Conservation (phyloP, 2,113 vertebrate species). For the Martes martes region DNA sequence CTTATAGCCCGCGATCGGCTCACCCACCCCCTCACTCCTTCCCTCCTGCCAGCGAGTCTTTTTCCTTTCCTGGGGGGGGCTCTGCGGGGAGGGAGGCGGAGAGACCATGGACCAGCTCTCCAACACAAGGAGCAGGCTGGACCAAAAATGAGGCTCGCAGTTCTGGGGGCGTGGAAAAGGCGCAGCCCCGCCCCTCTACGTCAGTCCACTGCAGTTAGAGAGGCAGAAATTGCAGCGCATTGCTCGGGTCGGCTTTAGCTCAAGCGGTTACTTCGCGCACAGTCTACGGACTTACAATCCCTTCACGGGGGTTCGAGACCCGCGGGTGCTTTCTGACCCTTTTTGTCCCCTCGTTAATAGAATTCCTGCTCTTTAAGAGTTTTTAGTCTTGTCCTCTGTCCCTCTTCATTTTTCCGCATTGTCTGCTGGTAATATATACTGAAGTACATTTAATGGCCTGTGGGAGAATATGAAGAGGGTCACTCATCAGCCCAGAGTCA, state of each 20-base stretch:
- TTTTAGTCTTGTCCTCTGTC: not conserved
- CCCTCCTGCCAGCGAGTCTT: accelerated
- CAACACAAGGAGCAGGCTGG: accelerated
- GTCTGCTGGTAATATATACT: accelerated
- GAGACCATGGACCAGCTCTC: accelerated
- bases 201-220: not conserved
- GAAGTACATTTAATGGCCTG: too few species aligned
- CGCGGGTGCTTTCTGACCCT: slow-evolving; percentile 1
- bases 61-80: accelerated
- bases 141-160: accelerated
- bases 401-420: not conserved
- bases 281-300: accelerated
- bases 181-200: not conserved
- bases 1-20: too few species aligned
- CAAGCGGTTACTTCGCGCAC: not conserved
- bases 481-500: accelerated
- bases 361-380: accelerated
- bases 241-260: not conserved
- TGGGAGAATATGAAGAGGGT: not conserved
- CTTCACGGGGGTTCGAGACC: not conserved
- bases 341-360: not conserved
- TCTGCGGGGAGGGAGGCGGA: not conserved
- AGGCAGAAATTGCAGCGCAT: accelerated
- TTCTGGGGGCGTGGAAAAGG: not conserved
- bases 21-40: not conserved